Evolutionary conservation across 2,888 invertebrate genomes (phyloP), one percentile per base, ranked within the genome.

Genomic region (Chrysotoxum bicinctum): DNA sequence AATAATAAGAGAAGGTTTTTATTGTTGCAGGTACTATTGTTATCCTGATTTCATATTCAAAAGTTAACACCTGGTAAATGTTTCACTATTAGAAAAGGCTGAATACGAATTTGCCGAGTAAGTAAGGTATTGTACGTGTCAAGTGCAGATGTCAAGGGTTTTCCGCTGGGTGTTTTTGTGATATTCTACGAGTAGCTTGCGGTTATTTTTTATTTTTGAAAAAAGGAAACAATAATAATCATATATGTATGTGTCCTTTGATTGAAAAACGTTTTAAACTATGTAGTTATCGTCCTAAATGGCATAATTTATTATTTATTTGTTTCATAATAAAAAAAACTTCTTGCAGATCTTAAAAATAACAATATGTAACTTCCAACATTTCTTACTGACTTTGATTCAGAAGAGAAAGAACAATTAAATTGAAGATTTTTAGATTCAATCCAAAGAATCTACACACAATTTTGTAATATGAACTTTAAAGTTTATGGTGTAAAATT

Each of bases 1-100:
- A 32, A 26, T 26, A 19, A 3, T 50, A 26, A 50, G 5, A 19
- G 16, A 5, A 21, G 45, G 35, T 14, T 35, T 40, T 35, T 40
- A 58, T 16, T 35, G 40, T 54, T 45, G 37, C 14, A 35, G 26
- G 62, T 50, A 52, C 40, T 48, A 32, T 52, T 73, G 56, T 40
- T 50, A 48, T 45, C 72, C 14, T 12, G 16, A 73, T 48, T 56
- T 62, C 16, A 69, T 69, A 83, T 83, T 73, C 30, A 73, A 43
- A 50, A 54, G 21, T 12, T 77, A 35, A 54, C 82, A 83, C 77
- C 77, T 83, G 82, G 14, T 50, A n/a, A 64, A 10, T 48, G 14
- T 74, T 78, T 77, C 77, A 83, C 30, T 82, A 37, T 69, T 43
- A 60, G n/a, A n/a, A 54, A 69, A 74, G 9, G 3, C 0, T 30